Evolutionary conservation across 2,113 vertebrate genomes (phyloP), one percentile per base, ranked within the genome.

Genomic region (Raphicerus campestris): DNA sequence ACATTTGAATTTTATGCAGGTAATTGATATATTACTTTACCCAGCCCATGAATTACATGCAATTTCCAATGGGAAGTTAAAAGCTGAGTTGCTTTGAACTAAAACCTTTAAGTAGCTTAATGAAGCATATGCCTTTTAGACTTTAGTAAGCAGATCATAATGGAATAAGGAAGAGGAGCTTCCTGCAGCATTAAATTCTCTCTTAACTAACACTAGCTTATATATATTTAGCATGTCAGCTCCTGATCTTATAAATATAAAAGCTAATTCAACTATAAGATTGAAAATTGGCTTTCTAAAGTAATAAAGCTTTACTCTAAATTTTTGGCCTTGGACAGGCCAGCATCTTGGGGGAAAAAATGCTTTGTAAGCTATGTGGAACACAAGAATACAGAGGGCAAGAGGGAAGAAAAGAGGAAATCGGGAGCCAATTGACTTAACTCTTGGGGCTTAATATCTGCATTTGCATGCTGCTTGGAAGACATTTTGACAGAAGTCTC

Each of bases 81-180:
- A 97, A 95, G 61, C 87, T 78, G 39, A 97, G 91, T 47, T 95
- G 92, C 81, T 53, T 56, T 56, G 95, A 97, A 96, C 89, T 93
- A 89, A 97, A 93, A 73, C 91, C 96, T 75, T 10, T 96, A 70
- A 96, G 83, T 92, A 92, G 87, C 63, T 97, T 95, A 89, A 95
- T 96, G 94, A 96, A 96, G 77, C 75, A 60, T 86, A 19, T 96
- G 83, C 39, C 10, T 89, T 96, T 97, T 93, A 86, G n/a, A 22
- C n/a, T 92, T n/a, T 89, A 47, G 35, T 30, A 94, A 97, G 96
- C 77, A 89, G 91, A 92, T 97, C 86, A 88, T 97, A 96, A 93
- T 91, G 32, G 77, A 97, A 39, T 42, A 91, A 77, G 87, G 91
- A 97, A 83, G 51, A 60, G 60, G 39, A 86, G 60, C 55, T 73